These are phyloP conservation scores for Stratiomys singularior DNA, from an alignment of 2,888 invertebrate genomes.

Conservation along the genomic window DNA sequence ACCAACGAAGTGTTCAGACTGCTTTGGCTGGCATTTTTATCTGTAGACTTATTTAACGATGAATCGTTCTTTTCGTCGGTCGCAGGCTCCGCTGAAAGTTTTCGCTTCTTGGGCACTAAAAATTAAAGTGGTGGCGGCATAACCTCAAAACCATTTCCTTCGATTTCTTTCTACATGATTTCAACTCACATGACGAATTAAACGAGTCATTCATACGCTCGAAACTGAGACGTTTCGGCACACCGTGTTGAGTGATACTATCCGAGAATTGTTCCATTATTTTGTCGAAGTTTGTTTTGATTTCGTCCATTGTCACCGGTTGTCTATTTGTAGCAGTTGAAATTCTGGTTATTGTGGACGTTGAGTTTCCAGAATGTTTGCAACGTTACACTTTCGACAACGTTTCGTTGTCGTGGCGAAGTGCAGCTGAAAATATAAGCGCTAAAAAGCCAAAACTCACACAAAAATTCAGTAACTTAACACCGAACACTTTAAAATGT, in stretches of 20 bases:
- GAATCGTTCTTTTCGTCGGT: conserved; percentile 51
- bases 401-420: too few species aligned
- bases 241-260: conserved; percentile 58
- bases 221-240: conserved; percentile 62
- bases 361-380: not conserved
- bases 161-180: not conserved
- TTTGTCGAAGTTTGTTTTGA: conserved; percentile 62
- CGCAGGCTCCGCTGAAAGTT: conserved; percentile 56
- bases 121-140: not conserved
- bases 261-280: conserved; percentile 62
- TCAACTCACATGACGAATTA: conserved; percentile 55
- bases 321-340: not conserved
- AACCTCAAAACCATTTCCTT: conserved; percentile 3
- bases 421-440: too few species aligned
- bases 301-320: conserved; percentile 59
- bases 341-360: too few species aligned
- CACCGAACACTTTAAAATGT: not conserved
- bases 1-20: conserved; percentile 46
- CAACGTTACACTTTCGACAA: not conserved
- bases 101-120: conserved; percentile 61
- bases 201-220: conserved; percentile 60
- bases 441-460: too few species aligned
- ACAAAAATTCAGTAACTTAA: not conserved
- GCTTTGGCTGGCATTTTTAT: conserved; percentile 43
- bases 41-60: not conserved